phyloP scores from a whole-genome alignment of 2,113 vertebrate genomes.

The Numenius arquata region DNA sequence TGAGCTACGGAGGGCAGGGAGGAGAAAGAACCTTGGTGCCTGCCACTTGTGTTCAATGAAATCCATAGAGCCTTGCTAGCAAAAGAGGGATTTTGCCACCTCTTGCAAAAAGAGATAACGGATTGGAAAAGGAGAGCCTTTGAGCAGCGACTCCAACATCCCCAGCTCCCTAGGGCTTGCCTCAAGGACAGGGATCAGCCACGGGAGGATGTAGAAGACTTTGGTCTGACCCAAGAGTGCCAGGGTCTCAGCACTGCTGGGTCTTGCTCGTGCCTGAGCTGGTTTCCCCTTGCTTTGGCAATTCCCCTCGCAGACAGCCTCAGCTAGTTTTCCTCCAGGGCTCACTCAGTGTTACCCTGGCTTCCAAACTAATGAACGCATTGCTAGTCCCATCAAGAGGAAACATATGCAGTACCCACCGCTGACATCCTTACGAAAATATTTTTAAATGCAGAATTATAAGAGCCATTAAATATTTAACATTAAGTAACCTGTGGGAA shows the following conservation, averaged over 20 bases:
- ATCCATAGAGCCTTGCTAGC: background rate
- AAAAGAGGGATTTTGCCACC: background rate
- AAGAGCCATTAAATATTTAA: background rate
- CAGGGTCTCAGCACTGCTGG: rapidly evolving
- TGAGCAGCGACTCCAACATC: background rate
- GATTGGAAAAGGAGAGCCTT: background rate
- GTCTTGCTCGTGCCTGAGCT: background rate
- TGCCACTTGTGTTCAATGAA: background rate
- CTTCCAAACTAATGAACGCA: background rate
- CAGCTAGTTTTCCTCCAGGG: background rate
- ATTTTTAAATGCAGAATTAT: background rate
- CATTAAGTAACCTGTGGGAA: background rate
- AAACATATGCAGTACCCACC: background rate
- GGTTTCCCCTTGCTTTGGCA: background rate
- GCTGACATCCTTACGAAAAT: background rate
- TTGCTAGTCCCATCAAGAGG: background rate
- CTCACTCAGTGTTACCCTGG: background rate
- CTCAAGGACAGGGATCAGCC: background rate
- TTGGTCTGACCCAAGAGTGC: background rate
- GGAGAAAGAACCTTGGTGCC: background rate
- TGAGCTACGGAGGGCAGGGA: background rate
- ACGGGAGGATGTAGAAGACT: background rate
- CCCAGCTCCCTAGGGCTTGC: background rate
- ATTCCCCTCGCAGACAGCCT: rapidly evolving
- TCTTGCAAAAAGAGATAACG: background rate